Conservation (phyloP, 2,888 invertebrate genomes). For the Lissonota sp. region DNA sequence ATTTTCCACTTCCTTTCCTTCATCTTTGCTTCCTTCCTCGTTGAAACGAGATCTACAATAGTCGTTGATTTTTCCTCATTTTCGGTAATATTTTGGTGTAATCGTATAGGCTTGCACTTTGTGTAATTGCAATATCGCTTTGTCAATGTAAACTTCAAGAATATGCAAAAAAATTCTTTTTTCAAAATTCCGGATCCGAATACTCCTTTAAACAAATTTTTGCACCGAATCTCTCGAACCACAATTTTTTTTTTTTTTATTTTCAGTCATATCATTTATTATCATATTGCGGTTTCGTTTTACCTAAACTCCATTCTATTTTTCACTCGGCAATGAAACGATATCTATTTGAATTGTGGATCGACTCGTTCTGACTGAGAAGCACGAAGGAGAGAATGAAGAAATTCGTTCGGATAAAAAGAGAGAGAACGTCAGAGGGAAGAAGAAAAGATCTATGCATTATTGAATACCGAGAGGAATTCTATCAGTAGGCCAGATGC, state of each 20-base stretch:
- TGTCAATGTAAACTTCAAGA: too few relatives aligned
- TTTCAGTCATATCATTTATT: constrained; percentile 37
- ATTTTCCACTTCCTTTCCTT: constrained; percentile 22
- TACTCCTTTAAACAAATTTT: neutral
- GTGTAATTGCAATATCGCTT: too few relatives aligned
- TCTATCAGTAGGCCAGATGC: constrained; percentile 38
- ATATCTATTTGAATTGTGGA: constrained; percentile 55
- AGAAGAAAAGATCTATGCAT: constrained; percentile 43
- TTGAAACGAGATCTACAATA: neutral
- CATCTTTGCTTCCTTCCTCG: neutral
- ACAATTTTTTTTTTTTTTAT: constrained; percentile 11
- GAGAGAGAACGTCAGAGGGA: neutral
- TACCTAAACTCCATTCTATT: constrained; percentile 38
- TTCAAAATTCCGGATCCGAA: too few relatives aligned
- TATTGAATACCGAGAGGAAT: constrained; percentile 57
- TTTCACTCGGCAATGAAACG: constrained; percentile 20
- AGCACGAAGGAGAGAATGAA: neutral
- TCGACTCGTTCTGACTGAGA: constrained; percentile 36
- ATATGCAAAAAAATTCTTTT: too few relatives aligned
- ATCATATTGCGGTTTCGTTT: constrained; percentile 25
- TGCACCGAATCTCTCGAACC: constrained; percentile 37
- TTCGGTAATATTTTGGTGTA: too few relatives aligned
- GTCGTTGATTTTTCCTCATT: neutral
- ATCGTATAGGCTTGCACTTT: too few relatives aligned
- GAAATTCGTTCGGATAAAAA: constrained; percentile 18